phyloP scores from a whole-genome alignment of 64 coral and sea anemone species.

The Pachyseris speciosa region DNA sequence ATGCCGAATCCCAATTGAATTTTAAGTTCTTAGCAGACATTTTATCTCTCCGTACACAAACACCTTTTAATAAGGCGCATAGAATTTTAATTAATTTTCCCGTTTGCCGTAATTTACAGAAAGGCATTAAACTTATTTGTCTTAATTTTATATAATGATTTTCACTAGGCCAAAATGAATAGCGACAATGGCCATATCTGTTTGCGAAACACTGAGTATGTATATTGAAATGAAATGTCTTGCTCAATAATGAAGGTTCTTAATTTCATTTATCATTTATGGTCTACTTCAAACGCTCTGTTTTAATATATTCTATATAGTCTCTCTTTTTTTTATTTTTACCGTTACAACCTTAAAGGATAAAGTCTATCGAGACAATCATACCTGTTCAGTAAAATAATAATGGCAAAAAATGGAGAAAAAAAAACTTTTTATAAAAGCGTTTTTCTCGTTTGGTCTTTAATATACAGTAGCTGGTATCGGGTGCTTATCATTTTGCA shows the following conservation, averaged over 20 bases:
- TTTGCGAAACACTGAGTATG: too few relatives aligned
- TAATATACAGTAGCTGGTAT: not conserved
- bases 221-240: too few relatives aligned
- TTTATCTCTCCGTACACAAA: too few relatives aligned
- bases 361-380: not conserved
- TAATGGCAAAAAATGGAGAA: not conserved
- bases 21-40: not conserved
- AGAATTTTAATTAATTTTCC: not conserved
- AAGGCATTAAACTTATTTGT: not conserved
- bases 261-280: not conserved
- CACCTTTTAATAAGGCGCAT: too few relatives aligned
- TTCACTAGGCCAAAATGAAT: too few relatives aligned
- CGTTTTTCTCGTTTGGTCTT: not conserved
- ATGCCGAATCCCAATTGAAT: not conserved
- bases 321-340: not conserved
- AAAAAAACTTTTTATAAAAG: too few relatives aligned
- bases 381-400: not conserved
- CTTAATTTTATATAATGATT: not conserved
- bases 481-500: not conserved
- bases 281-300: too few relatives aligned
- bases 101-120: not conserved
- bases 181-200: too few relatives aligned
- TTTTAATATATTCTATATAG: too few relatives aligned
- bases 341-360: not conserved
- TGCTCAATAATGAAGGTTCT: not conserved